Evolutionary conservation across 2,113 vertebrate genomes (phyloP), one percentile per base, ranked within the genome.

Genomic region (Bolborhynchus lineola): DNA sequence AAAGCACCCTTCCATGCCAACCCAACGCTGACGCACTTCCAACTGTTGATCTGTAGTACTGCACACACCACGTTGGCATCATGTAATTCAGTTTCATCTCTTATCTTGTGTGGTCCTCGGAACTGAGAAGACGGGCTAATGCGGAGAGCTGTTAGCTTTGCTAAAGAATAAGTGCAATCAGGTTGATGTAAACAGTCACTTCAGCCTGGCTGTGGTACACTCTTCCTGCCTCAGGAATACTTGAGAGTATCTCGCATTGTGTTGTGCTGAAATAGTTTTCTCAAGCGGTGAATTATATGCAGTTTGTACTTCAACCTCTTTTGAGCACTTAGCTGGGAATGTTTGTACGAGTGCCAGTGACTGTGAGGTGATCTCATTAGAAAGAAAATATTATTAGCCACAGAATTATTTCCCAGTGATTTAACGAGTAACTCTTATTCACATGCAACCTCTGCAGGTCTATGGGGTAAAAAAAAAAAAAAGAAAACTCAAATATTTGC

Each of bases 331-430:
- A 94, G 92, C 97, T 97, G 82, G 83, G 95, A 97, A 98, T 96
- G 95, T 97, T 97, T 98, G 96, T 97, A 93, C 91, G 92, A 7
- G 92, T 93, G 97, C 97, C 97, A 97, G 95, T 24, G 86, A 95
- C 88, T 87, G 95, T 86, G 97, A 97, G 97, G 96, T 97, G 97
- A 98, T 98, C 97, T 98, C 97, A 98, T 98, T 98, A 98, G 92
- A 95, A 95, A 97, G 91, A 95, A 95, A 95, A 95, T 97, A 96
- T 97, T 94, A 97, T 88, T 93, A 96, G 96, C 85, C 81, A 92
- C 68, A 67, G 83, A 82, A 96, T 93, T 95, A 97, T 96, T 97
- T 96, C 88, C 76, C 74, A 64, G 72, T 59, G 95, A 88, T 88
- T 96, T 96, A 95, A 94, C 64, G 20, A 92, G 81, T 91, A 63